A percentile compares a stretch with the other conserved stretches of the same genome.
Conservation (phyloP, 2,797 vertebrate genomes). For the Sebastes elongatus region DNA sequence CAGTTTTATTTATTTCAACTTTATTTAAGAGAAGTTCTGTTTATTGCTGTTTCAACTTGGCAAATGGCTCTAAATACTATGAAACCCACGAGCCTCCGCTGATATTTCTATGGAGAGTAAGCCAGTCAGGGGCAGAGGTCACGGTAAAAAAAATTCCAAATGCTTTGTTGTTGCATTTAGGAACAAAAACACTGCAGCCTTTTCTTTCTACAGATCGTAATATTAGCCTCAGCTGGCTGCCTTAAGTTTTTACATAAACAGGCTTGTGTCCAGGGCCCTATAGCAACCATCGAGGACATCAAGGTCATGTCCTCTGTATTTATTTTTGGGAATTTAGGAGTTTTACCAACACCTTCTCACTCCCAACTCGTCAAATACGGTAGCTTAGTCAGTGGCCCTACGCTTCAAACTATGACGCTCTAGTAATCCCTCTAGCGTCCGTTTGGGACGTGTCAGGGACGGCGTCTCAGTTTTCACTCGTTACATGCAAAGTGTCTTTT, state of each 20-base stretch:
- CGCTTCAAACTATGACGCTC: too few relatives aligned
- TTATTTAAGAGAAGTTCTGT: background rate
- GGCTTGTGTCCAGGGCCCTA: too few relatives aligned
- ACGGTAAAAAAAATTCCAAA: fast-evolving
- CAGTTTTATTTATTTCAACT: background rate
- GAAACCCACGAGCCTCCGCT: background rate
- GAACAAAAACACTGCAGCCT: too few relatives aligned
- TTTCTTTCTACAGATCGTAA: background rate
- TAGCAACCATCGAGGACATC: fast-evolving
- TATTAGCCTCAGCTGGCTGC: background rate
- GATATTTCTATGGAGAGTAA: background rate
- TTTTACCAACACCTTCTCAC: background rate
- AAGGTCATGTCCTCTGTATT: background rate
- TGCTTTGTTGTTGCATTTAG: background rate
- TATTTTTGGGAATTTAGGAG: background rate
- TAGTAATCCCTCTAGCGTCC: too few relatives aligned
- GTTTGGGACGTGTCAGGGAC: too few relatives aligned
- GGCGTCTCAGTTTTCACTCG: too few relatives aligned
- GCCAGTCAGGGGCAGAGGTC: background rate
- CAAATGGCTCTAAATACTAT: too few relatives aligned
- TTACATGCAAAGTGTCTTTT: too few relatives aligned
- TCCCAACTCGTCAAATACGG: too few relatives aligned
- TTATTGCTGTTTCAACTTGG: too few relatives aligned
- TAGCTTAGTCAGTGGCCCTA: too few relatives aligned
- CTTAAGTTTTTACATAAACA: background rate